These are phyloP conservation scores for Onychostruthus taczanowskii DNA, from an alignment of 2,113 vertebrate species.

Conservation along the genomic window DNA sequence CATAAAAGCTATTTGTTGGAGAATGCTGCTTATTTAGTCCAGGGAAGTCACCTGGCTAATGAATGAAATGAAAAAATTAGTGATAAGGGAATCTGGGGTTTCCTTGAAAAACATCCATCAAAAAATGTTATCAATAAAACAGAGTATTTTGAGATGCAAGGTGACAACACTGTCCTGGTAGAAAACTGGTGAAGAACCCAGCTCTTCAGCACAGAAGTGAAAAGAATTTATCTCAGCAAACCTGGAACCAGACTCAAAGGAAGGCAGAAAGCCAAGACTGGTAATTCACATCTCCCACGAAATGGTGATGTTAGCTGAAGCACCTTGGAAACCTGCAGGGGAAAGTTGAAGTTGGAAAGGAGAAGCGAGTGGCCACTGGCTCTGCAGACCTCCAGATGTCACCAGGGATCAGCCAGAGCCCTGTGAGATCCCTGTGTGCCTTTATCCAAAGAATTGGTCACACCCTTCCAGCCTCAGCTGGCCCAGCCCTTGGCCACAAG, in stretches of 20 bases:
- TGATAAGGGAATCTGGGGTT: background rate
- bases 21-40: background rate
- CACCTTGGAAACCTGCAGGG: background rate
- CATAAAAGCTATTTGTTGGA: background rate
- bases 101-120: background rate
- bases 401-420: background rate
- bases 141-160: background rate
- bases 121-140: background rate
- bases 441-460: background rate
- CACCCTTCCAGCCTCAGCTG: background rate
- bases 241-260: background rate
- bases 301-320: background rate
- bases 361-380: background rate
- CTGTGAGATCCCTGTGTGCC: background rate
- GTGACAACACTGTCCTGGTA: background rate
- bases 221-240: background rate
- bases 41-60: background rate
- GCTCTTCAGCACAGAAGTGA: background rate
- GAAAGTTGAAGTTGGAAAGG: background rate
- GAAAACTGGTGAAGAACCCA: background rate
- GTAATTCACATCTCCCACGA: background rate
- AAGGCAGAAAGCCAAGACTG: background rate
- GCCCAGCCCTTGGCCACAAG: background rate
- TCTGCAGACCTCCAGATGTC: background rate
- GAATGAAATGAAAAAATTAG: background rate